phyloP scores from a whole-genome alignment of 2,797 vertebrate genomes.

The Stomatorhinus walkeri region DNA sequence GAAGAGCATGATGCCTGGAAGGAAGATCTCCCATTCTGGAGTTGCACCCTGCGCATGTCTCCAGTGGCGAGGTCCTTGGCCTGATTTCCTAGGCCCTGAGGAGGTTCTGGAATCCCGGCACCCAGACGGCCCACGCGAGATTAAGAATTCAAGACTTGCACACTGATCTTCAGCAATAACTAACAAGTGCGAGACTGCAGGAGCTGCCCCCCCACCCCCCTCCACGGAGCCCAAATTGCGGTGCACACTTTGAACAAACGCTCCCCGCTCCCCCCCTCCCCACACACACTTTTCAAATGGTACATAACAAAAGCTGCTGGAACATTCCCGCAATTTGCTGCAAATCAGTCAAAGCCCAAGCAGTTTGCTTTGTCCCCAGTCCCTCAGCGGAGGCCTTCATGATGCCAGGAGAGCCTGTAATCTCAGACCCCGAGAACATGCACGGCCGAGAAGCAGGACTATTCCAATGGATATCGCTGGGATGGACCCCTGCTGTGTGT shows the following conservation, averaged over 20 bases:
- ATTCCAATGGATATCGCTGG: background rate
- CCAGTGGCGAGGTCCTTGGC: background rate
- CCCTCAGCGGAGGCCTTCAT: constrained; percentile 31
- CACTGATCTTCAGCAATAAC: constrained; percentile 15
- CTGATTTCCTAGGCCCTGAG: background rate
- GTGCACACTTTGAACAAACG: constrained; percentile 18
- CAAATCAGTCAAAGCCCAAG: constrained; percentile 31
- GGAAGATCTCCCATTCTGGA: constrained; percentile 41
- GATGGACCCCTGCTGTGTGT: background rate
- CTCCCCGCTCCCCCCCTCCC: background rate
- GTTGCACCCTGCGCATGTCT: background rate
- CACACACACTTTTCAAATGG: constrained; percentile 23
- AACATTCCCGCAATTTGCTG: constrained; percentile 34
- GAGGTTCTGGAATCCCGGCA: constrained; percentile 34
- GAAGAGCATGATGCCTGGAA: constrained; percentile 27
- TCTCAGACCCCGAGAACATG: constrained; percentile 19
- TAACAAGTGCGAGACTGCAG: constrained; percentile 9
- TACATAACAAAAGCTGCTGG: constrained; percentile 30
- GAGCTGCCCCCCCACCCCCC: background rate
- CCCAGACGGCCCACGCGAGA: constrained; percentile 50
- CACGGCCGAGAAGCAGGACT: background rate
- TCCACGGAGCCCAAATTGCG: background rate
- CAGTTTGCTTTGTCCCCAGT: constrained; percentile 17
- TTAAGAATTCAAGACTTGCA: constrained; percentile 47
- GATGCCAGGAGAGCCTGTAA: constrained; percentile 28